Percentiles rank a stretch among this genome's conserved stretches.
These are phyloP conservation scores for Antennarius maculatus DNA, from an alignment of 2,797 vertebrate genomes.

Conservation along the genomic window DNA sequence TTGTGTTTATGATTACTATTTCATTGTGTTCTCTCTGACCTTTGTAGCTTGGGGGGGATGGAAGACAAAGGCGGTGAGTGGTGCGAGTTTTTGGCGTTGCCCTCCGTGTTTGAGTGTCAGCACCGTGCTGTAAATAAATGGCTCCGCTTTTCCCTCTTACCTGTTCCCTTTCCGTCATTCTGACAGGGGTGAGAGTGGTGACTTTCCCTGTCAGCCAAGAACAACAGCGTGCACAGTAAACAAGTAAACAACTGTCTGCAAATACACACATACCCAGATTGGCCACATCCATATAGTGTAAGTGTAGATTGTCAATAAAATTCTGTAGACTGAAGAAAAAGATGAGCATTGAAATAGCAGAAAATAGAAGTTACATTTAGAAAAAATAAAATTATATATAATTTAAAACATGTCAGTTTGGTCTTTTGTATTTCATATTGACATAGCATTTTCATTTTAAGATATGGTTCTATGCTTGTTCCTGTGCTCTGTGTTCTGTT, in stretches of 20 bases:
- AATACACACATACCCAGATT: slow-evolving; percentile 6
- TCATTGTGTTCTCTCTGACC: slow-evolving; percentile 61
- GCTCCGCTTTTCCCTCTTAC: slow-evolving; percentile 44
- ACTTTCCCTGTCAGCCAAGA: slow-evolving; percentile 51
- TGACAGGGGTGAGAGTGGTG: slow-evolving; percentile 51
- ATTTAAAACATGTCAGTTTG: slow-evolving; percentile 35
- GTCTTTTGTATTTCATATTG: too few relatives aligned
- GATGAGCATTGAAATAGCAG: neutral
- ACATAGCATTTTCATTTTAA: too few relatives aligned
- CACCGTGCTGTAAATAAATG: slow-evolving; percentile 54
- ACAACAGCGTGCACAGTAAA: slow-evolving; percentile 48
- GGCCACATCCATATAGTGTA: neutral
- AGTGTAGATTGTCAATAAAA: slow-evolving; percentile 44
- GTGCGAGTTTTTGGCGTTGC: slow-evolving; percentile 24
- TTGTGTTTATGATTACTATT: slow-evolving; percentile 66
- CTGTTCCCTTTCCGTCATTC: slow-evolving; percentile 54
- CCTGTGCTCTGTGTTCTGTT: slow-evolving; percentile 1
- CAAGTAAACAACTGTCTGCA: slow-evolving; percentile 44
- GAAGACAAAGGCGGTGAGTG: slow-evolving; percentile 7
- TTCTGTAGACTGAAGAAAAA: slow-evolving; percentile 35
- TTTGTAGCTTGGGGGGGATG: slow-evolving; percentile 20
- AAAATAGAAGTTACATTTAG: too few relatives aligned
- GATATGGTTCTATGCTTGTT: slow-evolving; percentile 1
- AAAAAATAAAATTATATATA: neutral
- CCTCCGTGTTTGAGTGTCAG: slow-evolving; percentile 32